These are phyloP conservation scores for Heliconius hewitsoni DNA, from an alignment of 1,140 invertebrate species.

Conservation along the genomic window DNA sequence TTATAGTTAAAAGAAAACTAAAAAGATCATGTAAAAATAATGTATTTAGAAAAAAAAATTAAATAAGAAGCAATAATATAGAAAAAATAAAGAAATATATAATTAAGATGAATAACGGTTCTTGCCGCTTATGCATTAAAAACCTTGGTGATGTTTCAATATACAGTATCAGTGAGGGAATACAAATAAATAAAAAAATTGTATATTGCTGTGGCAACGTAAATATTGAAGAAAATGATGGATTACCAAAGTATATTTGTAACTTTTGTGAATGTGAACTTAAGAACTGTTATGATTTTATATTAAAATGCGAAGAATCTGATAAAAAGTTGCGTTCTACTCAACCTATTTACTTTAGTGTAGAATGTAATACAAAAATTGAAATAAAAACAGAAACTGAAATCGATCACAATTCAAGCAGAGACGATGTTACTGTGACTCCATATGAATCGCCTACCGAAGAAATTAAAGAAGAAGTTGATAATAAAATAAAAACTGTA, in stretches of 20 bases:
- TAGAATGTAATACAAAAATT: conserved; percentile 23
- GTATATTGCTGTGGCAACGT: conserved; percentile 62
- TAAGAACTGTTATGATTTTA: conserved; percentile 53
- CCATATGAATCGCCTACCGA: conserved; percentile 22
- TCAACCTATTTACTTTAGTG: neutral
- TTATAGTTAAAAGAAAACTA: too few species aligned
- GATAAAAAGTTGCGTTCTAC: conserved; percentile 56
- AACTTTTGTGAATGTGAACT: conserved; percentile 52
- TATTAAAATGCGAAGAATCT: conserved; percentile 62
- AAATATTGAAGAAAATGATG: conserved; percentile 51
- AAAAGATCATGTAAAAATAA: too few species aligned
- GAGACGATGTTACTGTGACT: conserved; percentile 30
- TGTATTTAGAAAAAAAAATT: too few species aligned
- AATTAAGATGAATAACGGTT: conserved; percentile 46
- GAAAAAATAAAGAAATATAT: neutral
- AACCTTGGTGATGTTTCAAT: conserved; percentile 52
- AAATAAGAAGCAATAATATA: too few species aligned
- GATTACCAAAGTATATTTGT: conserved; percentile 56
- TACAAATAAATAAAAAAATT: conserved; percentile 54
- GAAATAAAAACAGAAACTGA: conserved; percentile 42
- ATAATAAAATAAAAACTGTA: conserved; percentile 23
- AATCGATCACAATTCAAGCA: conserved; percentile 18
- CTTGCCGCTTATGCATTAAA: conserved; percentile 63
- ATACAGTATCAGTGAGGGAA: conserved; percentile 44
- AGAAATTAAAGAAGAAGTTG: conserved; percentile 27